Conservation (phyloP, 2,888 invertebrate species). For the Apamea anceps region DNA sequence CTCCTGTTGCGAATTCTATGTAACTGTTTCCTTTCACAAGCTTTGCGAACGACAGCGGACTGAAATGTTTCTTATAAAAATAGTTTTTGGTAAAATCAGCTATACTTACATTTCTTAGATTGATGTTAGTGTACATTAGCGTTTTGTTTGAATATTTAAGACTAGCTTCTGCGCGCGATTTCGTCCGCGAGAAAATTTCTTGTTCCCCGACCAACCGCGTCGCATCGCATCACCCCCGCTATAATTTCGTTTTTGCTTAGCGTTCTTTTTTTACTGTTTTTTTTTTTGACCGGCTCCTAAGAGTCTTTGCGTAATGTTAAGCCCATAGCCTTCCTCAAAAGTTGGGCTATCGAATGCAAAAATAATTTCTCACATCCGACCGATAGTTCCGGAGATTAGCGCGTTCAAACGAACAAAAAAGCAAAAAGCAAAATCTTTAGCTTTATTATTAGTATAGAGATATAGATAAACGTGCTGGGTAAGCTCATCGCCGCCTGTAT, state of each 20-base stretch:
- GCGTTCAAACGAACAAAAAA: neutral
- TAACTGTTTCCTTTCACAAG: neutral
- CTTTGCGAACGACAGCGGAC: neutral
- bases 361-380: neutral
- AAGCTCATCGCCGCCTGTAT: conserved; percentile 11
- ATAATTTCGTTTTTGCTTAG: too few relatives aligned
- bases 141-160: conserved; percentile 16
- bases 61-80: neutral
- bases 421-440: too few relatives aligned
- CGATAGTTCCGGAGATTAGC: neutral
- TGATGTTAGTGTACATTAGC: conserved; percentile 4
- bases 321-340: neutral
- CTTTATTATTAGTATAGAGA: too few relatives aligned
- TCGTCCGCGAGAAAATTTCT: too few relatives aligned
- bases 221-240: too few relatives aligned
- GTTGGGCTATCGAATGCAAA: neutral
- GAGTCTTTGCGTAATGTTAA: neutral
- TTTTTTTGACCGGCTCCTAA: too few relatives aligned
- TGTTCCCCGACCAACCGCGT: too few relatives aligned
- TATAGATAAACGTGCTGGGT: neutral
- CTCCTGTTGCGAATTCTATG: conserved; percentile 10
- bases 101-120: neutral
- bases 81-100: neutral
- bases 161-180: neutral
- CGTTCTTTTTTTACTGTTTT: too few relatives aligned